Evolutionary conservation across 2,888 invertebrate genomes (phyloP).

Genomic region (Nycteola revayana): DNA sequence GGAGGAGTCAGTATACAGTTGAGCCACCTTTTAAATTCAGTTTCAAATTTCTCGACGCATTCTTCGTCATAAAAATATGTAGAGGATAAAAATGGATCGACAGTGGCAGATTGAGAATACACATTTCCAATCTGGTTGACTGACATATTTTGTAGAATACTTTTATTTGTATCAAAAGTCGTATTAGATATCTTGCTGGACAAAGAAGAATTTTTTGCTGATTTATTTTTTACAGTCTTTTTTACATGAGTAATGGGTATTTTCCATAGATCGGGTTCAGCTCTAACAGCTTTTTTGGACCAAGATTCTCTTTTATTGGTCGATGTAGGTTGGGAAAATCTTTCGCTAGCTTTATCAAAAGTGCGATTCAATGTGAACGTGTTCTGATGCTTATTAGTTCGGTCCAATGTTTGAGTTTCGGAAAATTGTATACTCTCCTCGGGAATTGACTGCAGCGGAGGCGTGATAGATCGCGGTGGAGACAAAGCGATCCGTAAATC

Average conservation of each 20-base stretch:
- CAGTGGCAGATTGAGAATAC: slow-evolving; percentile 76
- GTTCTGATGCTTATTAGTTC: slow-evolving; percentile 50
- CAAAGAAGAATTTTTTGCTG: slow-evolving; percentile 41
- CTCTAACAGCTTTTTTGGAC: slow-evolving; percentile 64
- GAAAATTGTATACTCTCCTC: slow-evolving; percentile 70
- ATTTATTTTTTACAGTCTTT: slow-evolving; percentile 48
- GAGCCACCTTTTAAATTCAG: slow-evolving; percentile 89
- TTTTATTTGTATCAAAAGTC: slow-evolving; percentile 64
- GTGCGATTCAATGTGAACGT: slow-evolving; percentile 73
- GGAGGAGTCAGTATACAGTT: slow-evolving; percentile 90
- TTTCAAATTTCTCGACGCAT: slow-evolving; percentile 86
- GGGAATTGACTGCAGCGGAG: slow-evolving; percentile 71
- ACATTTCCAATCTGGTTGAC: slow-evolving; percentile 64
- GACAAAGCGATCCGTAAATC: slow-evolving; percentile 44
- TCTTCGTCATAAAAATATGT: slow-evolving; percentile 86
- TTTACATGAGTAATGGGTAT: slow-evolving; percentile 50
- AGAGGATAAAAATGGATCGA: slow-evolving; percentile 85
- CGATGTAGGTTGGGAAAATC: slow-evolving; percentile 29
- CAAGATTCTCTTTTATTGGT: slow-evolving; percentile 51
- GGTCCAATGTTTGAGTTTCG: slow-evolving; percentile 55
- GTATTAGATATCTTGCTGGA: slow-evolving; percentile 40
- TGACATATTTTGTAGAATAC: slow-evolving; percentile 62
- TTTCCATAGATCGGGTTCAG: slow-evolving; percentile 67
- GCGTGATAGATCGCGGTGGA: slow-evolving; percentile 64
- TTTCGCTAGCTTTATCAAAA: slow-evolving; percentile 54